A percentile compares a stretch with the other conserved stretches of the same genome.
Conservation (phyloP, 2,797 vertebrate genomes). For the Eulemur coronatus region DNA sequence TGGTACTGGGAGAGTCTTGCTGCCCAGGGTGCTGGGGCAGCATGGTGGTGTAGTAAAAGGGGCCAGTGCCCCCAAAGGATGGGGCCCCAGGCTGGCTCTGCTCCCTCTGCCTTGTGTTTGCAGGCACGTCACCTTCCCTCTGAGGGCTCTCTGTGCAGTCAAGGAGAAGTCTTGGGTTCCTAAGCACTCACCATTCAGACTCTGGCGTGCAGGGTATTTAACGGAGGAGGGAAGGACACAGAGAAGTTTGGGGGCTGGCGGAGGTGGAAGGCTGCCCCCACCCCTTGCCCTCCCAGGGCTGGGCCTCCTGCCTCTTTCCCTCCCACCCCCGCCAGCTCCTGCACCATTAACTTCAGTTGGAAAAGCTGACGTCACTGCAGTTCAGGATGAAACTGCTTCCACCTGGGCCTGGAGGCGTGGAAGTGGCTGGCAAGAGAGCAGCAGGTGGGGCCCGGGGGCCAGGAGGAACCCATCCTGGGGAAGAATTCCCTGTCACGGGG, state of each 20-base stretch:
- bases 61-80: background rate
- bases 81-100: background rate
- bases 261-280: background rate
- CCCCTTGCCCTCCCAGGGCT: accelerated
- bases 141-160: background rate
- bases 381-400: slow-evolving; percentile 58
- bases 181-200: background rate
- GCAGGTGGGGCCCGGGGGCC: slow-evolving; percentile 60
- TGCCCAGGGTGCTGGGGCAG: background rate
- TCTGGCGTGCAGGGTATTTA: background rate
- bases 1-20: background rate
- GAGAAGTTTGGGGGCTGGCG: background rate
- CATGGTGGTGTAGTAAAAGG: background rate
- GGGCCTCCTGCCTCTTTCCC: background rate
- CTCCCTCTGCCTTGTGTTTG: background rate
- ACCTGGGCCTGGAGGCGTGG: slow-evolving; percentile 64
- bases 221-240: background rate
- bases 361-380: slow-evolving; percentile 41
- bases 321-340: background rate
- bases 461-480: slow-evolving; percentile 48
- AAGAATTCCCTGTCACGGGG: slow-evolving; percentile 46
- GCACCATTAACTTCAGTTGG: background rate
- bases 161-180: background rate
- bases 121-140: background rate
- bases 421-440: slow-evolving; percentile 50